phyloP scores from a whole-genome alignment of 2,888 invertebrate genomes.

The Parnassius mnemosyne region DNA sequence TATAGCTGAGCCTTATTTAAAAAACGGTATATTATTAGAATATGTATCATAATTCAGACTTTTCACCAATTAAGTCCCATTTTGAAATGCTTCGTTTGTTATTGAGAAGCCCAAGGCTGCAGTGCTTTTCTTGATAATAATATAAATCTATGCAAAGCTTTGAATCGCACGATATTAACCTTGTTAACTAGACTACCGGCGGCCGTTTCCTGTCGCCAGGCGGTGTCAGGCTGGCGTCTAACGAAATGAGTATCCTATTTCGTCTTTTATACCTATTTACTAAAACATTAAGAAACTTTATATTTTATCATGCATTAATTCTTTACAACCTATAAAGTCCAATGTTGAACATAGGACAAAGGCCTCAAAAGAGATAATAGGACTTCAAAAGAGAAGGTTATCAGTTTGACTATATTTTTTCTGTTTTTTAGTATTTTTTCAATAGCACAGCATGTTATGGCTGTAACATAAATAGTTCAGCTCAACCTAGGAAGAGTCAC shows the following conservation, averaged over 20 bases:
- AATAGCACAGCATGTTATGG: too few species aligned
- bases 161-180: slow-evolving; percentile 65
- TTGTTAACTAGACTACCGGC: slow-evolving; percentile 53
- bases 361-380: too few species aligned
- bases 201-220: slow-evolving; percentile 50
- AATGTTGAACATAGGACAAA: too few species aligned
- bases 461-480: too few species aligned
- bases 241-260: slow-evolving; percentile 33
- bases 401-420: too few species aligned
- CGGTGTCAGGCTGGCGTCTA: slow-evolving; percentile 46
- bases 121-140: slow-evolving; percentile 43
- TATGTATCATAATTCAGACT: not conserved
- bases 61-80: not conserved
- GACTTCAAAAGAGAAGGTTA: too few species aligned
- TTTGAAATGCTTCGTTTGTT: slow-evolving; percentile 8
- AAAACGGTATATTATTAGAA: too few species aligned
- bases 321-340: too few species aligned
- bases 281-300: slow-evolving; percentile 12
- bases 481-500: too few species aligned
- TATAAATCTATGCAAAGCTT: slow-evolving; percentile 49
- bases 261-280: slow-evolving; percentile 12
- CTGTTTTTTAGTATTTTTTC: too few species aligned
- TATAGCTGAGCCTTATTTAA: too few species aligned
- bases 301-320: not conserved
- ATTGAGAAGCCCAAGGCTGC: slow-evolving; percentile 33